Conservation (phyloP, 2,113 vertebrate species). For the Dicentrarchus labrax region DNA sequence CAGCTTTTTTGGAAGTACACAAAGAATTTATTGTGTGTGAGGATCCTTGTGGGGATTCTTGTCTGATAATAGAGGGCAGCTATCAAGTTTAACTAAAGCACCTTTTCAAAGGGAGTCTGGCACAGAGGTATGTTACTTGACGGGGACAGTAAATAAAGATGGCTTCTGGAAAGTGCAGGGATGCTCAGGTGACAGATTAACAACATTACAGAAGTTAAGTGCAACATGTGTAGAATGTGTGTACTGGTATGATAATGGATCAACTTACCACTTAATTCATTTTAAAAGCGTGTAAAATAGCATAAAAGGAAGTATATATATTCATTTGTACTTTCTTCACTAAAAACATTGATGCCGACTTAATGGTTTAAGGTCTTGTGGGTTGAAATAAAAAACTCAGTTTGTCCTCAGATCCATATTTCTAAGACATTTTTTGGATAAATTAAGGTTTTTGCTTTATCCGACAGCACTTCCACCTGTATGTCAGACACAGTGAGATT, state of each 20-base stretch:
- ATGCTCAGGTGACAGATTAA: not conserved
- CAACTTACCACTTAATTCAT: too few relatives aligned
- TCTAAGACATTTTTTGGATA: not conserved
- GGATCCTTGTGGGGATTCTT: conserved; percentile 56
- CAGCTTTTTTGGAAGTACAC: conserved; percentile 51
- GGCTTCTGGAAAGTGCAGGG: not conserved
- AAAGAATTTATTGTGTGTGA: conserved; percentile 71
- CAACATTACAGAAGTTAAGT: too few relatives aligned
- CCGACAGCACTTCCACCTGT: not conserved
- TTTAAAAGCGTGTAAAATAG: not conserved
- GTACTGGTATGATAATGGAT: not conserved
- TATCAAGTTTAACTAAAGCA: conserved; percentile 42
- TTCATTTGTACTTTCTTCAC: not conserved
- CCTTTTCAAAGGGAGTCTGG: conserved; percentile 24
- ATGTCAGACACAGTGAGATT: conserved; percentile 24
- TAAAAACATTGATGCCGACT: too few relatives aligned
- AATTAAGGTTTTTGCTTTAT: not conserved
- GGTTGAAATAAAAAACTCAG: not conserved
- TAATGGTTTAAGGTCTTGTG: not conserved
- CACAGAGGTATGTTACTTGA: conserved; percentile 45
- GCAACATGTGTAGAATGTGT: not conserved
- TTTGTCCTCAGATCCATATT: not conserved
- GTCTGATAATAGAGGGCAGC: conserved; percentile 50
- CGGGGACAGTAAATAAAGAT: conserved; percentile 11
- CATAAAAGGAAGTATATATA: not conserved